Evolutionary conservation across 2,888 invertebrate genomes (phyloP).

Genomic region (Amiota minor): DNA sequence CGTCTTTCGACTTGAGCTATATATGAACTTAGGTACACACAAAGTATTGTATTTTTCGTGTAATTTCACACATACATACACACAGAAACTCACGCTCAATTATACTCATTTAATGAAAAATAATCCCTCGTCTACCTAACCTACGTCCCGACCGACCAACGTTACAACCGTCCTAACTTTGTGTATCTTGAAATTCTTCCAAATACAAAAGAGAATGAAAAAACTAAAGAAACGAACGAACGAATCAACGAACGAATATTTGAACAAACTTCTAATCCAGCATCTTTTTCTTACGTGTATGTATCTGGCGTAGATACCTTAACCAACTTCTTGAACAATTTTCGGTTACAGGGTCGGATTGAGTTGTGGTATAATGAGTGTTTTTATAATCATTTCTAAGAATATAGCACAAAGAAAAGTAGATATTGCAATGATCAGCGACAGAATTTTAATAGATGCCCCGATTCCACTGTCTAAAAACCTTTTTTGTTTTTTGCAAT

Average conservation of each 20-base stretch:
- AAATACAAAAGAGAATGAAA: slow-evolving; percentile 7
- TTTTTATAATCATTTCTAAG: too few species aligned
- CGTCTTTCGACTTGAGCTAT: too few species aligned
- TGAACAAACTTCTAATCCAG: slow-evolving; percentile 16
- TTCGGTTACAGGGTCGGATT: slow-evolving; percentile 1
- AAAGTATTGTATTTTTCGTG: too few species aligned
- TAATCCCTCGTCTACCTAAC: neutral
- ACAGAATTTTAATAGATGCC: too few species aligned
- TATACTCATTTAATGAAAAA: neutral
- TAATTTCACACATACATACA: too few species aligned
- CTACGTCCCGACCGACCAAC: neutral
- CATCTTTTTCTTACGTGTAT: slow-evolving; percentile 15
- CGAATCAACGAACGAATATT: neutral
- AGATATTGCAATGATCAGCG: too few species aligned
- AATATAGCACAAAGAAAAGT: too few species aligned
- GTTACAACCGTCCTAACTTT: neutral
- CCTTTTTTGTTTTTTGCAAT: too few species aligned
- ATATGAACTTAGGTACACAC: too few species aligned
- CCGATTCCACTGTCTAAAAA: too few species aligned
- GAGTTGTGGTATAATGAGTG: neutral
- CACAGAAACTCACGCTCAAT: too few species aligned
- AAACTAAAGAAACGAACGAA: neutral
- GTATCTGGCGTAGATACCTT: slow-evolving; percentile 13
- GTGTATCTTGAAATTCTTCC: slow-evolving; percentile 11
- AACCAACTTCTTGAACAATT: slow-evolving; percentile 15